Evolutionary conservation across 2,113 vertebrate species (phyloP), one percentile per base, ranked within the genome.

Genomic region (Vicugna pacos): DNA sequence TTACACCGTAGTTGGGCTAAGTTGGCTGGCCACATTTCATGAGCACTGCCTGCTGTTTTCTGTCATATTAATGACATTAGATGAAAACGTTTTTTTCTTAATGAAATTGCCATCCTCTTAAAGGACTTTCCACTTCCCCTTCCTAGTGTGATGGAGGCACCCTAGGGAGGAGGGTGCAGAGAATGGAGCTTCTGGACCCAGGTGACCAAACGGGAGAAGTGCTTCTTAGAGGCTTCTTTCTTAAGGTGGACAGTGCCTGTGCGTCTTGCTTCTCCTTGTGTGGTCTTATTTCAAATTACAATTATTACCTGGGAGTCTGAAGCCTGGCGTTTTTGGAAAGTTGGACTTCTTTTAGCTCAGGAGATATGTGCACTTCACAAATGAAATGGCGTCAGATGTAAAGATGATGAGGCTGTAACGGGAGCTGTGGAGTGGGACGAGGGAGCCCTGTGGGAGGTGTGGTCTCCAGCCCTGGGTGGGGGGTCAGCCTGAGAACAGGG

Each of bases 181-280:
- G 67, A 62, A 64, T 50, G 20, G 30, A 8, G 65, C 2, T 1
- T 58, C 69, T 50, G 48, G 93, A 48, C 90, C 48, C 70, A 14
- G 38, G 38, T 52, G 64, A 67, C 56, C n/a, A 32, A 7, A 5
- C 3, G n/a, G 58, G 22, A n/a, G 15, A 24, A 16, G 13, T 32
- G 16, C 26, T 38, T 77, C 6, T 26, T 8, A 48, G 48, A 38
- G 11, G 28, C 15, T n/a, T 70, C 38, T 46, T 50, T 48, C 46
- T 1, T 28, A 20, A 1, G 12, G 17, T 14, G 22, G 88, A 4
- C 0, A 8, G 16, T 5, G 8, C 24, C 5, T 24, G 26, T 13
- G 69, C 1, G 0, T 8, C 50, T 50, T 46, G 24, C 54, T 76
- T 35, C 35, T 80, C 15, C 84, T 81, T 2, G 0, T 22, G 5